These are phyloP conservation scores for Phocoena sinus DNA, from an alignment of 2,113 vertebrate species.

Conservation along the genomic window DNA sequence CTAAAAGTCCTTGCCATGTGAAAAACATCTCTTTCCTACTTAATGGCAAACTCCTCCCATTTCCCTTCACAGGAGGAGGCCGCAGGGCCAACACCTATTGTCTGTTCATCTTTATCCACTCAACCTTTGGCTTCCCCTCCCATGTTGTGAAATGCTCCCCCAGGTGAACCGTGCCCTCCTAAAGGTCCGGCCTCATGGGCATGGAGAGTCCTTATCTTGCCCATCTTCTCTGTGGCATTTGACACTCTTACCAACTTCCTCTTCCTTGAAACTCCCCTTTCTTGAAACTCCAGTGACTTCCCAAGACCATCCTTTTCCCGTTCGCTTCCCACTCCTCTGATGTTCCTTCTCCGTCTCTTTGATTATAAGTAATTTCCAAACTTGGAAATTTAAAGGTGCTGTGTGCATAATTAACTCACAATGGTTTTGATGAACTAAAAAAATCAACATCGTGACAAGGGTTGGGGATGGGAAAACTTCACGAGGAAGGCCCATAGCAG, in stretches of 20 bases:
- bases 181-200: not conserved
- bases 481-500: not conserved
- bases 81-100: rapidly evolving
- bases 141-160: not conserved
- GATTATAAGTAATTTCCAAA: not conserved
- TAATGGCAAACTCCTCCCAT: not conserved
- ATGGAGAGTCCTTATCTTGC: not conserved
- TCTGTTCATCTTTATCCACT: not conserved
- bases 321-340: not conserved
- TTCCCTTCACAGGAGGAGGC: not conserved
- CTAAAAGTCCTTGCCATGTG: not conserved
- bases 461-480: too few relatives aligned
- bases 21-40: not conserved
- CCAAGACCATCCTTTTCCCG: not conserved
- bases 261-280: not conserved
- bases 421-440: not conserved
- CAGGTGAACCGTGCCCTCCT: too few relatives aligned
- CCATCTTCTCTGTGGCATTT: not conserved
- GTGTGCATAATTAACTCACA: not conserved
- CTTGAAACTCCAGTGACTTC: not conserved
- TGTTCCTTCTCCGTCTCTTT: not conserved
- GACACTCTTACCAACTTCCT: not conserved
- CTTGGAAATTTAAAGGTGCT: not conserved
- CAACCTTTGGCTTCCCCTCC: too few relatives aligned
- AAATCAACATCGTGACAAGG: not conserved